Conservation (phyloP, 2,888 invertebrate genomes). For the Leptinotarsa tumamoca region DNA sequence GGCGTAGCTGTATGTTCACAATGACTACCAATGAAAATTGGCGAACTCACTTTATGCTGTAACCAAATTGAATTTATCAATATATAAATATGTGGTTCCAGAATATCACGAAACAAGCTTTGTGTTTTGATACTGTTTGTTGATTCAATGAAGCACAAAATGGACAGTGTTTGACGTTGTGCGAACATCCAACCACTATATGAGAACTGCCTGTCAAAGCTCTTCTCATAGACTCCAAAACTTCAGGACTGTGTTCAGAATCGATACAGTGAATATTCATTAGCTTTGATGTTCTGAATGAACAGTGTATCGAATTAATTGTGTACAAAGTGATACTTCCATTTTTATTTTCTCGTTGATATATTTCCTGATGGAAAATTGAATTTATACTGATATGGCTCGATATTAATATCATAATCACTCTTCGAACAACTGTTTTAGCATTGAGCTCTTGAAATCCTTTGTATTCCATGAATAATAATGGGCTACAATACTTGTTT, state of each 20-base stretch:
- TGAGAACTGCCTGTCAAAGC: conserved; percentile 34
- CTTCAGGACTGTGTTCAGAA: conserved; percentile 22
- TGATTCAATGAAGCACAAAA: conserved; percentile 32
- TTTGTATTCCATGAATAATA: too few species aligned
- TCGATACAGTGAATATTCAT: conserved; percentile 32
- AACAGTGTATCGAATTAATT: conserved; percentile 1
- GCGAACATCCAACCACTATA: conserved; percentile 32
- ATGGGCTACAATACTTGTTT: too few species aligned
- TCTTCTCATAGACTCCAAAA: conserved; percentile 32
- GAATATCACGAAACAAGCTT: conserved; percentile 17
- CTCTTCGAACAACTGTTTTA: too few species aligned
- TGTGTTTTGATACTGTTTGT: conserved; percentile 29
- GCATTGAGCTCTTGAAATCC: too few species aligned
- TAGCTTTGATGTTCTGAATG: conserved; percentile 17
- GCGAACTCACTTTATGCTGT: background rate
- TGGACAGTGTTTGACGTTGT: conserved; percentile 30
- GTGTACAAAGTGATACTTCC: background rate
- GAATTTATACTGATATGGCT: background rate
- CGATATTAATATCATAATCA: background rate
- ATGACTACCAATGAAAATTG: background rate
- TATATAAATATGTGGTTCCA: conserved; percentile 26
- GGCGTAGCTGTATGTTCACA: too few species aligned
- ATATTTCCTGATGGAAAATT: background rate
- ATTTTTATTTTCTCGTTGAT: background rate
- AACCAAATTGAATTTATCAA: conserved; percentile 5